Conservation (phyloP, 2,888 invertebrate genomes). For the Caenorhabditis angaria region DNA sequence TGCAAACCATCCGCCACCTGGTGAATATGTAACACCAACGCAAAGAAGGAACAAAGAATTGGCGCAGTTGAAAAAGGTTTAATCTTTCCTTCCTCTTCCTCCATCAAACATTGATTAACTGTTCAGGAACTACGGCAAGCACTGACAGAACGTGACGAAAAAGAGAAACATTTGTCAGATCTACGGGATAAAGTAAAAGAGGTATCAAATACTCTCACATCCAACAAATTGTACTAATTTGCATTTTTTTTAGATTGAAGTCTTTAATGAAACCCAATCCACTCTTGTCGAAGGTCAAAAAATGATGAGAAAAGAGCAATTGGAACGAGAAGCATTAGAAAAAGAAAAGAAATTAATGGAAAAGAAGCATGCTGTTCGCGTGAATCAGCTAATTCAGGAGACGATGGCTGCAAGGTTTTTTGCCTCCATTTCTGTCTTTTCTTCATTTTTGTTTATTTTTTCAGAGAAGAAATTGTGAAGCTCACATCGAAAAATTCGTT, state of each 20-base stretch:
- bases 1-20: conserved; percentile 45
- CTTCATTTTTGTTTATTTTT: conserved; percentile 10
- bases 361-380: conserved; percentile 65
- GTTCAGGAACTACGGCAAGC: conserved; percentile 60
- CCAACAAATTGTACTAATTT: conserved; percentile 2
- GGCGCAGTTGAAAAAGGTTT: conserved; percentile 38
- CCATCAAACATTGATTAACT: conserved; percentile 18
- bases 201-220: conserved; percentile 36
- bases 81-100: background rate
- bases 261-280: conserved; percentile 47
- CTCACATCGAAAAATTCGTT: conserved; percentile 46
- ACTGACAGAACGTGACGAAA: conserved; percentile 60
- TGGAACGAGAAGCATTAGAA: conserved; percentile 40
- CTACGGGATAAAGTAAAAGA: conserved; percentile 68
- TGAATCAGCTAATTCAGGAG: conserved; percentile 68
- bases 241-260: conserved; percentile 47
- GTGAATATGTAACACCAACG: conserved; percentile 70
- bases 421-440: background rate
- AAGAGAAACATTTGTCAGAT: conserved; percentile 67
- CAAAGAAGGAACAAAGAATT: conserved; percentile 63
- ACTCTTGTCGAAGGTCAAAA: conserved; percentile 47
- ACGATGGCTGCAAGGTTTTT: conserved; percentile 62
- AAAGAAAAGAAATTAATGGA: conserved; percentile 62
- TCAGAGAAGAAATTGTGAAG: conserved; percentile 58
- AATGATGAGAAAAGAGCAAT: conserved; percentile 45